Percentiles rank a stretch among this genome's conserved stretches.
These are phyloP conservation scores for Pediacus dermestoides DNA, from an alignment of 2,888 invertebrate species.

Conservation along the genomic window DNA sequence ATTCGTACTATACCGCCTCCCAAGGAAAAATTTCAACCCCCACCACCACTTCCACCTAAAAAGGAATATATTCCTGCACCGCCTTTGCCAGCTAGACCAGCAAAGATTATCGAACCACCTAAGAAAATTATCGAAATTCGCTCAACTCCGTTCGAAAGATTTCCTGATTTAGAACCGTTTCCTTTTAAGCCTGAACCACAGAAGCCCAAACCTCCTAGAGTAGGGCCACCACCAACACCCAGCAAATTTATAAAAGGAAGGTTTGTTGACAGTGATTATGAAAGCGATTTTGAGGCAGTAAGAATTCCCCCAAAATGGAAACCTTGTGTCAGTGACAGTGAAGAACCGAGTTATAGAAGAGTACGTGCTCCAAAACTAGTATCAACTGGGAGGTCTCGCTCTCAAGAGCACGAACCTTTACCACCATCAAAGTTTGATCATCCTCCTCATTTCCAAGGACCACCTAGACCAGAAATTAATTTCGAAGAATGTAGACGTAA, in stretches of 20 bases:
- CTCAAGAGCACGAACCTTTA: slow-evolving; percentile 55
- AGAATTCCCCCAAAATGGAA: slow-evolving; percentile 56
- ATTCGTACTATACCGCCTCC: slow-evolving; percentile 56
- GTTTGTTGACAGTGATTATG: slow-evolving; percentile 64
- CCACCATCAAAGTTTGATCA: slow-evolving; percentile 57
- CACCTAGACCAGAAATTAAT: slow-evolving; percentile 45
- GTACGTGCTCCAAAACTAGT: slow-evolving; percentile 54
- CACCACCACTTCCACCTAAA: slow-evolving; percentile 49
- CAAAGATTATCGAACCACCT: slow-evolving; percentile 33
- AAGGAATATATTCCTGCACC: slow-evolving; percentile 49
- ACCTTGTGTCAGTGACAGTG: slow-evolving; percentile 62
- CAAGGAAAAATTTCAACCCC: slow-evolving; percentile 38
- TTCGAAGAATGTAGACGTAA: slow-evolving; percentile 38
- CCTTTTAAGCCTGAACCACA: slow-evolving; percentile 52
- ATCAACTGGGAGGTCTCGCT: slow-evolving; percentile 53
- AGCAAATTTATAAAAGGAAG: slow-evolving; percentile 57
- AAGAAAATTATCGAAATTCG: slow-evolving; percentile 34
- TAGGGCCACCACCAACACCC: slow-evolving; percentile 57
- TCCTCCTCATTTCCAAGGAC: slow-evolving; percentile 49
- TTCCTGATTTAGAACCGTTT: slow-evolving; percentile 52
- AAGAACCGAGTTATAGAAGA: slow-evolving; percentile 57
- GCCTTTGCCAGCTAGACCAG: slow-evolving; percentile 44
- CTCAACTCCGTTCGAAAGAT: slow-evolving; percentile 46
- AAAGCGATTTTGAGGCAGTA: slow-evolving; percentile 59
- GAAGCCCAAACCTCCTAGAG: slow-evolving; percentile 44